Conservation (phyloP, 2,797 vertebrate genomes). For the Sparidentex hasta region DNA sequence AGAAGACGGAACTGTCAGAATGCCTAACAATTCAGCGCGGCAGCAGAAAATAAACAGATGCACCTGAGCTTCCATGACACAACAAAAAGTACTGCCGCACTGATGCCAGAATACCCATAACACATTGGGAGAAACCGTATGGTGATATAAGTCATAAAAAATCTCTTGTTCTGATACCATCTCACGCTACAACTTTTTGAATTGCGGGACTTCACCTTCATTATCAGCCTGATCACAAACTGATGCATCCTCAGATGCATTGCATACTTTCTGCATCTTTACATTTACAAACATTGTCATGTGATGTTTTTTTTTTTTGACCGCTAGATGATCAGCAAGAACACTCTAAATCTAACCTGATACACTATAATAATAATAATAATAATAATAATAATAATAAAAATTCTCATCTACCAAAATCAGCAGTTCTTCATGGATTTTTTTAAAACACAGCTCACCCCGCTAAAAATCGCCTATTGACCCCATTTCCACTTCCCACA, state of each 20-base stretch:
- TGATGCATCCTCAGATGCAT: slow-evolving; percentile 5
- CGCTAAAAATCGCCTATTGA: too few relatives aligned
- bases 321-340: too few relatives aligned
- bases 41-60: not conserved
- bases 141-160: slow-evolving; percentile 19
- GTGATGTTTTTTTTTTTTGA: not conserved
- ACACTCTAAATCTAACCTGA: too few relatives aligned
- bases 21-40: not conserved
- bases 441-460: too few relatives aligned
- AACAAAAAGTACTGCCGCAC: not conserved
- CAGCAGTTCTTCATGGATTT: too few relatives aligned
- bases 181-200: slow-evolving; percentile 18
- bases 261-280: not conserved
- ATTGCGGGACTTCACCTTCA: slow-evolving; percentile 7
- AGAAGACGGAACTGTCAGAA: not conserved
- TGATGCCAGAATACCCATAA: not conserved
- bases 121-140: not conserved
- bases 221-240: slow-evolving; percentile 20
- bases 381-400: too few relatives aligned
- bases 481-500: too few relatives aligned
- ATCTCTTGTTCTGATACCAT: not conserved
- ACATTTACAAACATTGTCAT: too few relatives aligned
- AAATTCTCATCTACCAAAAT: too few relatives aligned
- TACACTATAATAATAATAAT: not conserved
- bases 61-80: slow-evolving; percentile 1